phyloP scores from a whole-genome alignment of 1,140 invertebrate species.

The Ostrea denselamellosa region DNA sequence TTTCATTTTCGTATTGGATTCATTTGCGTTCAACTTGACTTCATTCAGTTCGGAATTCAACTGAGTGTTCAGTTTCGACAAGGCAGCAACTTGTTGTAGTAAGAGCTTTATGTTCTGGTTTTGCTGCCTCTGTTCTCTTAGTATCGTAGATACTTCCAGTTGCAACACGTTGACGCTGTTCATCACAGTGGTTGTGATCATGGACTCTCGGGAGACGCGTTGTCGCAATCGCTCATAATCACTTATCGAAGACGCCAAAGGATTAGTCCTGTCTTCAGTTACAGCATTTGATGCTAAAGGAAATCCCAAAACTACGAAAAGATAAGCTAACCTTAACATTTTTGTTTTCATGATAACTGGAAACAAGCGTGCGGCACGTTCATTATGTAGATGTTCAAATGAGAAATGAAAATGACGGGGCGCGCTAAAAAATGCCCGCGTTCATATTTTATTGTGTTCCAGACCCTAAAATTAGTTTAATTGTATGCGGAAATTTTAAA shows the following conservation, averaged over 20 bases:
- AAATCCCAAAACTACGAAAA: neutral
- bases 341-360: neutral
- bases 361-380: neutral
- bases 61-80: slow-evolving; percentile 17
- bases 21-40: neutral
- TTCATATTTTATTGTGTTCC: neutral
- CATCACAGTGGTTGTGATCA: neutral
- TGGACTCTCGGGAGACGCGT: slow-evolving; percentile 5
- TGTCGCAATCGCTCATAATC: slow-evolving; percentile 3
- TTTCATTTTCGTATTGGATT: neutral
- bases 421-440: neutral
- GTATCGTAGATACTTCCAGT: neutral
- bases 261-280: neutral
- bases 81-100: neutral
- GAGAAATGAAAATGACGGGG: neutral
- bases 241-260: neutral
- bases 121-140: neutral
- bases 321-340: neutral
- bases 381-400: neutral
- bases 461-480: neutral
- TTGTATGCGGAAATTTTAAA: slow-evolving; percentile 11
- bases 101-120: neutral
- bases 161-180: slow-evolving; percentile 10
- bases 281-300: neutral
- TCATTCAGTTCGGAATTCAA: neutral